A percentile compares a stretch with the other conserved stretches of the same genome.
Evolutionary conservation across 2,113 vertebrate genomes (phyloP).

Genomic region (Myotis yumanensis): DNA sequence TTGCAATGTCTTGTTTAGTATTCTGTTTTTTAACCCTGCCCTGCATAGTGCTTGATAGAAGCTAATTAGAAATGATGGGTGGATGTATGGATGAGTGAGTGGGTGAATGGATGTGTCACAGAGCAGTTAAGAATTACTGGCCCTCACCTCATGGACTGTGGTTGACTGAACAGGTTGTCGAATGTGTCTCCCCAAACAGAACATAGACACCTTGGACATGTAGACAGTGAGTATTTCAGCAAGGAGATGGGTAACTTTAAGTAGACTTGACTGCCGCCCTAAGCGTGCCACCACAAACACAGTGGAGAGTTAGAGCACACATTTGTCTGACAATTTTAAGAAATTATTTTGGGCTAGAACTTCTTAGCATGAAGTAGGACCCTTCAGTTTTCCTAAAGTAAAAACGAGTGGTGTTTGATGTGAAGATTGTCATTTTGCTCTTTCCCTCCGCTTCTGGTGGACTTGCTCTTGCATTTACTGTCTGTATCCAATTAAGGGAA

Average conservation of each 20-base stretch:
- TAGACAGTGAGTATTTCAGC: not conserved
- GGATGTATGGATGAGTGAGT: not conserved
- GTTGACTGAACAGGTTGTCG: not conserved
- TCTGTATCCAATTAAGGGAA: slow-evolving; percentile 50
- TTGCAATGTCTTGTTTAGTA: not conserved
- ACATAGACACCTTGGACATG: not conserved
- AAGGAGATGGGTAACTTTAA: not conserved
- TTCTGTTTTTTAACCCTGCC: not conserved
- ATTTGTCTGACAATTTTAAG: not conserved
- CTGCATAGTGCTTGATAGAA: not conserved
- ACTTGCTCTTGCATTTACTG: slow-evolving; percentile 1
- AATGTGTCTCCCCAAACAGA: not conserved
- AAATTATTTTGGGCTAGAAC: not conserved
- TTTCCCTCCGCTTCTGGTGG: not conserved
- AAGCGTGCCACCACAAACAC: not conserved
- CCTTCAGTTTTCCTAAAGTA: not conserved
- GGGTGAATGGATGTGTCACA: not conserved
- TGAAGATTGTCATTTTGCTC: not conserved
- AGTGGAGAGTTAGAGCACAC: not conserved
- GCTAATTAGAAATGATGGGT: not conserved
- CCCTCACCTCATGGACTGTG: not conserved
- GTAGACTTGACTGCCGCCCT: not conserved
- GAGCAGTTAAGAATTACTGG: not conserved
- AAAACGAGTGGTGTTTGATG: not conserved
- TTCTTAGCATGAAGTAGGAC: not conserved